A percentile compares a stretch with the other conserved stretches of the same genome.
phyloP scores from a whole-genome alignment of 2,888 invertebrate species.

The Nomada ferruginata region DNA sequence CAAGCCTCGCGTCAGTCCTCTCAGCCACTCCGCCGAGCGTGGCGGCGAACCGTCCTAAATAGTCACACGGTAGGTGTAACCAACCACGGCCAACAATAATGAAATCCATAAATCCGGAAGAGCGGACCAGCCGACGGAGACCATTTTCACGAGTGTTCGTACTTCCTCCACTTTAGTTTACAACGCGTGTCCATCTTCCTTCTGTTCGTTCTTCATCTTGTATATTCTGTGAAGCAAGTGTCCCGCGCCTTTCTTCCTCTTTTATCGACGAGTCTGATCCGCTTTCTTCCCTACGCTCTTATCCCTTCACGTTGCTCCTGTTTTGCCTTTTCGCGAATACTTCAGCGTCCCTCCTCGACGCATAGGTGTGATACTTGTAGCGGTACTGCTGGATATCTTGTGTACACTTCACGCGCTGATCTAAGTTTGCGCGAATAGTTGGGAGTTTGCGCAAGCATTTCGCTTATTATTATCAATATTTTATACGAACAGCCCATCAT shows the following conservation, averaged over 20 bases:
- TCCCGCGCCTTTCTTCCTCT: constrained; percentile 11
- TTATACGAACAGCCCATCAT: too few relatives aligned
- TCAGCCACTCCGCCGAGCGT: constrained; percentile 44
- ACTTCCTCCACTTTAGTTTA: constrained; percentile 12
- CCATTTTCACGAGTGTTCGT: constrained; percentile 30
- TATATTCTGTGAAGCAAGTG: background rate
- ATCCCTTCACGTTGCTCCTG: background rate
- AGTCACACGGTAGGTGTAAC: constrained; percentile 82
- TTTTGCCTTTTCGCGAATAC: background rate
- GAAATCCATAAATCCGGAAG: constrained; percentile 89
- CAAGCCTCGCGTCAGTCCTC: constrained; percentile 52
- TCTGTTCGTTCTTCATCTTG: constrained; percentile 10
- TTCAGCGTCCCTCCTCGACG: too few relatives aligned
- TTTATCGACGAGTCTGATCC: constrained; percentile 2
- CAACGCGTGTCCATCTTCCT: constrained; percentile 40
- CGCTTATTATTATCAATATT: too few relatives aligned
- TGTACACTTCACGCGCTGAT: too few relatives aligned
- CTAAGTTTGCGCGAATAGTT: too few relatives aligned
- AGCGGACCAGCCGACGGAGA: constrained; percentile 74
- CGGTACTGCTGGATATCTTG: too few relatives aligned
- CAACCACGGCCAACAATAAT: constrained; percentile 88
- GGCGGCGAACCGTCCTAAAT: constrained; percentile 53
- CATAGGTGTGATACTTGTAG: too few relatives aligned
- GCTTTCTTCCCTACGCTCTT: background rate
- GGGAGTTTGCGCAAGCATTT: too few relatives aligned